These are phyloP conservation scores for Nymphicus hollandicus DNA, from an alignment of 2,113 vertebrate genomes.

Conservation along the genomic window DNA sequence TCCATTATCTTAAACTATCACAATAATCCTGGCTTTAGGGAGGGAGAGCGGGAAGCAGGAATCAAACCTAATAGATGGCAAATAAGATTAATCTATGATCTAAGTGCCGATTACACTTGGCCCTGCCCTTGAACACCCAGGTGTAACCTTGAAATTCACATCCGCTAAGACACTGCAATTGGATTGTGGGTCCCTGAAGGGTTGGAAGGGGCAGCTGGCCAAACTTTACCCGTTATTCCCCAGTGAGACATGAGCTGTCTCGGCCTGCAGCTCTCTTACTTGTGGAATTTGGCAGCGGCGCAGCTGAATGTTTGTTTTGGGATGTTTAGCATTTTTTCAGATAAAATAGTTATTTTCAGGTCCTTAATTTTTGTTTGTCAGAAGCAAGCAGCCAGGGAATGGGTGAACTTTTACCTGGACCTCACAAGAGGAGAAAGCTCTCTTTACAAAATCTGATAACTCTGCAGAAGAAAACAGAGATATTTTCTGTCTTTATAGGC, in stretches of 20 bases:
- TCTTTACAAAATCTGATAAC: conserved; percentile 68
- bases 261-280: conserved; percentile 55
- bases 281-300: conserved; percentile 73
- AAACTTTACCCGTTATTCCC: conserved; percentile 83
- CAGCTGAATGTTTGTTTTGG: conserved; percentile 72
- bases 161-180: conserved; percentile 89
- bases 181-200: conserved; percentile 90
- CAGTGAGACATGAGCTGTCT: conserved; percentile 73
- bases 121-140: conserved; percentile 99
- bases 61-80: conserved; percentile 99
- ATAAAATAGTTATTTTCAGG: conserved; percentile 77
- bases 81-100: conserved; percentile 99
- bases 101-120: conserved; percentile 99
- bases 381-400: conserved; percentile 60
- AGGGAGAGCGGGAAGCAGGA: conserved; percentile 91
- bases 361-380: conserved; percentile 76
- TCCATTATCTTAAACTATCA: conserved; percentile 99
- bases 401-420: conserved; percentile 80
- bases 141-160: conserved; percentile 99
- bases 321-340: conserved; percentile 76
- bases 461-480: conserved; percentile 67
- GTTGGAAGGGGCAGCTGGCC: conserved; percentile 81
- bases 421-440: conserved; percentile 78
- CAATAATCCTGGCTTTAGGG: conserved; percentile 99
- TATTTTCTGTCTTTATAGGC: conserved; percentile 69